Evolutionary conservation across 2,113 vertebrate species (phyloP), one percentile per base, ranked within the genome.

Genomic region (Cynoglossus semilaevis): DNA sequence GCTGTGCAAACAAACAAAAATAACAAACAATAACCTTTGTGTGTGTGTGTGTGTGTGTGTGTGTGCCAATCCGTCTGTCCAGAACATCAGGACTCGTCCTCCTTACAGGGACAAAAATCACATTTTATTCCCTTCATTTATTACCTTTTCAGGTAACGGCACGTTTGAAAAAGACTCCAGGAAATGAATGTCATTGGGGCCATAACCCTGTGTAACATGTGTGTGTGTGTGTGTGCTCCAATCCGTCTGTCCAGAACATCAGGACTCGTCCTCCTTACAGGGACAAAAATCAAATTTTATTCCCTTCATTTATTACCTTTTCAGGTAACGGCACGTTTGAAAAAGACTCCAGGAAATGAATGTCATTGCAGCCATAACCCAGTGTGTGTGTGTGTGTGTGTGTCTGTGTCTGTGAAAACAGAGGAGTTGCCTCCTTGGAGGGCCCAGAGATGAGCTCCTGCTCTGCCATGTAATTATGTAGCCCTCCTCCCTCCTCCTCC

Each of bases 401-500:
- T 53, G 43, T 36, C 9, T 42, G 55, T 43, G 48, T 35, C 51
- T 55, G 65, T 62, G 51, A 54, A 53, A 65, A 60, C 50, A 61
- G 17, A 63, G 34, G 63, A 42, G 18, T 51, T 77, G 58, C 71
- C 48, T n/a, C 75, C 58, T 73, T 43, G 16, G 42, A 79, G 62
- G 76, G 57, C 57, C 67, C 43, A 34, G 63, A 83, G 72, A 85
- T 83, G 83, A 84, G 80, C 72, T 69, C 61, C 60, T 62, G 65
- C 75, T 78, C 79, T 80, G 63, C 77, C 61, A 50, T 87, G 77
- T 86, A 85, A 87, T 88, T 87, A 87, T 77, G 79, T 81, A 73
- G 77, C 83, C 67, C 76, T 73, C 71, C 86, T 74, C 63, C 65
- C 61, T 72, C 67, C 56, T 47, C 67, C 67, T 79, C 50, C 14